Conservation (phyloP, 1,140 invertebrate genomes). For the Drosophila kepulauana region DNA sequence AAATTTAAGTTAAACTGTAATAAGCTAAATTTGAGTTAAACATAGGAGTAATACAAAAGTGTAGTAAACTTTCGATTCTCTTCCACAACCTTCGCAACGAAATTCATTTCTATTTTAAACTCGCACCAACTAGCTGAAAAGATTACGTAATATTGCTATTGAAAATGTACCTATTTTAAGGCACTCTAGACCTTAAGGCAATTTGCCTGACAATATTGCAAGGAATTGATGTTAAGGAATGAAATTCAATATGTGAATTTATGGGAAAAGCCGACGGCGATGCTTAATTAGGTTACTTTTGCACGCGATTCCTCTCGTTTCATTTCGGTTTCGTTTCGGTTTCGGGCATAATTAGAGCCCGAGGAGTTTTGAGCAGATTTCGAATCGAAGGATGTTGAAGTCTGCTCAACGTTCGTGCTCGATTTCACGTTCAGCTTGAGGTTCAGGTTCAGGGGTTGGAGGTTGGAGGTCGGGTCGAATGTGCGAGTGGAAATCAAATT, state of each 20-base stretch:
- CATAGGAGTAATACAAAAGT: too few relatives aligned
- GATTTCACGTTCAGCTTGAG: conserved; percentile 13
- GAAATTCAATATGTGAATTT: conserved; percentile 31
- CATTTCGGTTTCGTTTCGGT: conserved; percentile 24
- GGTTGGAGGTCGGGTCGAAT: conserved; percentile 22
- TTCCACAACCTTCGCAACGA: too few relatives aligned
- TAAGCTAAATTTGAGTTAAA: too few relatives aligned
- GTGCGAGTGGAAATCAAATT: conserved; percentile 79
- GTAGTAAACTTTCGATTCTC: too few relatives aligned
- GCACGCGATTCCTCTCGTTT: background rate
- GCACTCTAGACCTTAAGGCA: background rate
- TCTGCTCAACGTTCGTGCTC: conserved; percentile 18
- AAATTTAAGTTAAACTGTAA: too few relatives aligned
- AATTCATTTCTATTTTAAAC: background rate
- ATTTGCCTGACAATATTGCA: conserved; percentile 16
- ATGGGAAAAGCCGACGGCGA: conserved; percentile 19
- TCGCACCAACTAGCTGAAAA: background rate
- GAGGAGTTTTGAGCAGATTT: conserved; percentile 49
- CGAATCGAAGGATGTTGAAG: conserved; percentile 17
- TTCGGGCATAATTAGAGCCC: conserved; percentile 61
- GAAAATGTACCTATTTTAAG: background rate
- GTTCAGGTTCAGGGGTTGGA: conserved; percentile 21
- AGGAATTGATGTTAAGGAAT: conserved; percentile 21
- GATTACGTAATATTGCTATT: background rate
- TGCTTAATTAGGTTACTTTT: conserved; percentile 52